phyloP scores from a whole-genome alignment of 1,140 invertebrate genomes.

The Formica exsecta region DNA sequence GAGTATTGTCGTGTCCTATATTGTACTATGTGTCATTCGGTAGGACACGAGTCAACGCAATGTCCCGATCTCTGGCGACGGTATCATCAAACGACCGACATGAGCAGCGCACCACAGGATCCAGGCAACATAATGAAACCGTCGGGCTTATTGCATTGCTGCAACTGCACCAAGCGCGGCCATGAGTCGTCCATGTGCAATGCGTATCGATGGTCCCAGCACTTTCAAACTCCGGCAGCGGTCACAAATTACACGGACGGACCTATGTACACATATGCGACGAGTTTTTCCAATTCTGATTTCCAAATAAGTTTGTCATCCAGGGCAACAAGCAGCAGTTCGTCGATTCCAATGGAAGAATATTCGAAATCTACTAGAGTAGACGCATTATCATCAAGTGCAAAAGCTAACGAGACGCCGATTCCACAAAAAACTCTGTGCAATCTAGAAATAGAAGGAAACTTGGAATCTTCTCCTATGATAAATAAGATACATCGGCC shows the following conservation, averaged over 20 bases:
- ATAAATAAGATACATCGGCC: neutral
- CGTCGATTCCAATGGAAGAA: neutral
- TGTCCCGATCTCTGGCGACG: constrained; percentile 91
- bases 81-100: constrained; percentile 88
- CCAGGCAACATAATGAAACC: constrained; percentile 78
- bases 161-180: constrained; percentile 88
- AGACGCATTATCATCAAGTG: neutral
- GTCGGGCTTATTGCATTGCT: constrained; percentile 86
- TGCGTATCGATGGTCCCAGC: constrained; percentile 79
- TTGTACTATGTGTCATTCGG: constrained; percentile 88
- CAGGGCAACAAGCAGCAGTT: neutral
- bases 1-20: constrained; percentile 85
- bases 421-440: neutral
- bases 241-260: constrained; percentile 78
- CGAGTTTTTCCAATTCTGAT: neutral
- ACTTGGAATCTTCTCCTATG: neutral
- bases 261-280: constrained; percentile 32
- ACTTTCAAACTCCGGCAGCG: constrained; percentile 79
- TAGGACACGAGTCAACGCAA: constrained; percentile 87
- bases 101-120: constrained; percentile 59
- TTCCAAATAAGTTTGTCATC: neutral
- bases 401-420: neutral
- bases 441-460: neutral
- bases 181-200: constrained; percentile 84
- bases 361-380: neutral